Base-by-base conservation (phyloP, 2,113 vertebrate species). In the Cynoglossus semilaevis region DNA sequence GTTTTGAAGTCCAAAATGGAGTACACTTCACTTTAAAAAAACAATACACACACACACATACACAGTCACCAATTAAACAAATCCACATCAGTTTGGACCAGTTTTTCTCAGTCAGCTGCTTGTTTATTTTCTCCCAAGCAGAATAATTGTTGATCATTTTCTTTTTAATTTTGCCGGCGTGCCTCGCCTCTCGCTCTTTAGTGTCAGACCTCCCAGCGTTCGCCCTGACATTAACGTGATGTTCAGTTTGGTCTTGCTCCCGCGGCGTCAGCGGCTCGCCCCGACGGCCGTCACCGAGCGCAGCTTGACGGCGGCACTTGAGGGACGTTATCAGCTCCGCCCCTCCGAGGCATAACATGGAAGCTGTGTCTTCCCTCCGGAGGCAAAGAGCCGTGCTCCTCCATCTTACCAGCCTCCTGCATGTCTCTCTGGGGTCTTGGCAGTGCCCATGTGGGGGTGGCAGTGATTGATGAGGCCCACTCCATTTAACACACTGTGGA, bases 401-500 rank as follows among this genome's bases (percentile, higher is more conserved):
- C 72, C 58, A 72, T 76, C 80, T 77, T 77, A 74, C 81, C 79
- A 72, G 7, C 63, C 58, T 79, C 72, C 58, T 66, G 80, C 76
- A 56, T 70, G 63, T 81, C 71, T 82, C 83, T 80, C 76, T 63
- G 69, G 79, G 82, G 68, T 70, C 70, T 75, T 85, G 83, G 82
- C 88, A 86, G 72, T 82, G 77, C 76, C 78, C 82, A 63, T 80
- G 83, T 76, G 68, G 82, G 75, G 79, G 77, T 75, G 80, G 66
- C 66, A 81, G 73, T 88, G 87, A 88, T 85, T 83, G 84, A 90
- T 87, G 74, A 83, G 74, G 67, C 77, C 79, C 82, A 79, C 82
- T 84, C 64, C 61, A 51, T 86, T 89, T 76, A 81, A 82, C 85
- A 84, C 81, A 79, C 80, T 72, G 70, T 76, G 62, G 73, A 79